These are phyloP conservation scores for Elephas maximus DNA, from an alignment of 2,113 vertebrate genomes.

Conservation along the genomic window DNA sequence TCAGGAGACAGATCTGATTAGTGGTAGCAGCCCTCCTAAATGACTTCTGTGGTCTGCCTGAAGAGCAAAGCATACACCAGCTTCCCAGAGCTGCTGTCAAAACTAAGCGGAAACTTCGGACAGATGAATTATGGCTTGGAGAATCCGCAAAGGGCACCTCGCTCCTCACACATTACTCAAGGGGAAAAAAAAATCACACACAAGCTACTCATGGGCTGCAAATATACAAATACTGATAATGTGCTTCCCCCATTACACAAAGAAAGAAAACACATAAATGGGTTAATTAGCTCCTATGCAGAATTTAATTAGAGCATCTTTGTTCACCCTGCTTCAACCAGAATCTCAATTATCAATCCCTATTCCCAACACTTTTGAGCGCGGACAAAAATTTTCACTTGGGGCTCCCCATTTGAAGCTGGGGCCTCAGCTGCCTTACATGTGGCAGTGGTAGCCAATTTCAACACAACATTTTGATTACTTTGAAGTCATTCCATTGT, in stretches of 20 bases:
- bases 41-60: neutral
- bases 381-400: constrained; percentile 83
- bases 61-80: neutral
- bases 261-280: constrained; percentile 88
- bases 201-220: constrained; percentile 61
- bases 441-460: neutral
- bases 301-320: constrained; percentile 90
- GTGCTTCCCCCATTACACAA: constrained; percentile 72
- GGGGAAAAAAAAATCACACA: neutral
- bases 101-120: neutral
- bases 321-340: constrained; percentile 84
- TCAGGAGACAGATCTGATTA: constrained; percentile 10
- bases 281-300: constrained; percentile 88
- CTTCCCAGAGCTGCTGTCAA: constrained; percentile 14
- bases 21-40: neutral
- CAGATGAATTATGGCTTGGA: constrained; percentile 8
- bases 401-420: constrained; percentile 70
- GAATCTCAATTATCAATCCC: constrained; percentile 89
- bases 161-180: neutral
- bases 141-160: neutral
- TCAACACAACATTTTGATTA: constrained; percentile 60
- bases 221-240: constrained; percentile 70
- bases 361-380: constrained; percentile 85
- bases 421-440: constrained; percentile 65
- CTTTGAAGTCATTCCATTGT: constrained; percentile 55